These are phyloP conservation scores for Eufriesea mexicana DNA, from an alignment of 1,140 invertebrate genomes.

Conservation along the genomic window DNA sequence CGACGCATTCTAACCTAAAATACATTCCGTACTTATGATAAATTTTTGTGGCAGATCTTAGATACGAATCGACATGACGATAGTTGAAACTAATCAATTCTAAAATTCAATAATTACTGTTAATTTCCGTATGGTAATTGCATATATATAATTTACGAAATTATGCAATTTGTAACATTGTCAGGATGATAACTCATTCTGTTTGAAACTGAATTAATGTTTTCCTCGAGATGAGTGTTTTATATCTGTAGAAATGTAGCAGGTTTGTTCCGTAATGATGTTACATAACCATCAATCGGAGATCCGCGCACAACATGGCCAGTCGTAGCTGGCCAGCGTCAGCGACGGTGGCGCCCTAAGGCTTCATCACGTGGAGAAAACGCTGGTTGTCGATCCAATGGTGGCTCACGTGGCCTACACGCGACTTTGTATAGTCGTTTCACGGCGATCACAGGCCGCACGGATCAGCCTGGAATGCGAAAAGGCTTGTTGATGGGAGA, in stretches of 20 bases:
- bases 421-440: slow-evolving; percentile 50
- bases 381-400: background rate
- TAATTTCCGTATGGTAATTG: too few relatives aligned
- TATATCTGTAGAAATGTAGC: background rate
- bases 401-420: slow-evolving; percentile 62
- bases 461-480: slow-evolving; percentile 65
- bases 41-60: too few relatives aligned
- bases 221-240: background rate
- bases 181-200: too few relatives aligned
- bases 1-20: too few relatives aligned
- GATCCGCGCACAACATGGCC: background rate
- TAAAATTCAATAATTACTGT: too few relatives aligned
- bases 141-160: too few relatives aligned
- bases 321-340: background rate
- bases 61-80: too few relatives aligned
- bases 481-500: slow-evolving; percentile 74
- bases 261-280: background rate
- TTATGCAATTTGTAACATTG: too few relatives aligned
- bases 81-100: too few relatives aligned
- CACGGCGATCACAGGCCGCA: slow-evolving; percentile 20
- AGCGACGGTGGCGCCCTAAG: background rate
- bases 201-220: too few relatives aligned
- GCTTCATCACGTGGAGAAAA: slow-evolving; percentile 41
- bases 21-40: too few relatives aligned
- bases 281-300: slow-evolving; percentile 18